Evolutionary conservation across 2,888 invertebrate species (phyloP), one percentile per base, ranked within the genome.

Genomic region (Cryptus armator): DNA sequence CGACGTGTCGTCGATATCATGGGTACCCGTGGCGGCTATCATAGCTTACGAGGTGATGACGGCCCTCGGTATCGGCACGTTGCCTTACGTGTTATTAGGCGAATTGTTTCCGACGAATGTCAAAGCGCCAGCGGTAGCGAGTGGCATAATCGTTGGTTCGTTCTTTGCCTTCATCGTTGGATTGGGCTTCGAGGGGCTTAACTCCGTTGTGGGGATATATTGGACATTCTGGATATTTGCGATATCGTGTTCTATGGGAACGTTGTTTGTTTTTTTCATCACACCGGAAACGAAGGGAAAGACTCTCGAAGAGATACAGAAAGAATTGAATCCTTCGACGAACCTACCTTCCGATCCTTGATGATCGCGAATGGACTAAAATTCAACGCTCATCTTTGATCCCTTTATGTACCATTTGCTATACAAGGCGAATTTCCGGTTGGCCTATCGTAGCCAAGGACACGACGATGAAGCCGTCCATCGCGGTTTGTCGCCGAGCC

Each of bases 61-160:
- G 82, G 95, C 95, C 3, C 94, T 96, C 90, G 96, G 96, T 16
- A 94, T 96, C 90, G 96, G 96, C 0, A 96, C 96, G 3, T 94
- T 96, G 87, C 96, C 96, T 43, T 96, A 96, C 90, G 95, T 96
- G 56, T 95, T 96, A 71, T 95, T 96, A 59, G 95, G 95, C 3
- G 96, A 96, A 93, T 94, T 96, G 90, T 96, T 96, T 91, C 95
- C 96, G 59, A 94, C 95, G 3, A 94, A 95, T 87, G 96, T 95
- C 29, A 95, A 96, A 89, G 96, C 96, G 0, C 94, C 95, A 83
- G 96, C 96, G 0, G 95, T 96, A 43, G 96, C 96, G 85, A 94
- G 96, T 5, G 95, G 95, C 75, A 95, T 96, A 80, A 95, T 96
- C 90, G 95, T 95, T 86, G 96, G 95, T 46, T 95, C 96, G 72